Percentiles rank a stretch among this genome's conserved stretches.
These are phyloP conservation scores for Oreonectes daqikongensis DNA, from an alignment of 2,797 vertebrate genomes.

Conservation along the genomic window DNA sequence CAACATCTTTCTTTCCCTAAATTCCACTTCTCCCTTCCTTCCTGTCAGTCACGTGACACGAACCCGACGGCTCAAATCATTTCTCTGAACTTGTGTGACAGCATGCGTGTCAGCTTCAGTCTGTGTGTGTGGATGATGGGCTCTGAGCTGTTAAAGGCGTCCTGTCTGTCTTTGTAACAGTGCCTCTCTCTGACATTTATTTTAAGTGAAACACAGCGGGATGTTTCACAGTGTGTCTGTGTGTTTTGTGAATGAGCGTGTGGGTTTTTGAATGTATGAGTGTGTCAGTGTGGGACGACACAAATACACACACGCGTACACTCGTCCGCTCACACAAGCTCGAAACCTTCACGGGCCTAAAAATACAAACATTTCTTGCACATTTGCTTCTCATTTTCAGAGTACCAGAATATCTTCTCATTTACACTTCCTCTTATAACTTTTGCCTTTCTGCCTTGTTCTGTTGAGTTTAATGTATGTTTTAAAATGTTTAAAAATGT, in stretches of 20 bases:
- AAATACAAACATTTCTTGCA: conserved; percentile 48
- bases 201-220: conserved; percentile 77
- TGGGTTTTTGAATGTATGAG: neutral
- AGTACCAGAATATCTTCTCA: conserved; percentile 52
- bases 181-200: conserved; percentile 74
- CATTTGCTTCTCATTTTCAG: conserved; percentile 76
- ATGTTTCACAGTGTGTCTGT: conserved; percentile 41
- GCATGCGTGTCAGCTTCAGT: conserved; percentile 8
- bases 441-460: conserved; percentile 19
- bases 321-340: conserved; percentile 18
- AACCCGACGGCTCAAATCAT: conserved; percentile 10
- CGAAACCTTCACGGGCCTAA: conserved; percentile 57
- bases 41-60: conserved; percentile 22
- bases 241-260: conserved; percentile 24
- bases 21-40: conserved; percentile 63
- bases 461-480: neutral
- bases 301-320: conserved; percentile 19
- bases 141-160: conserved; percentile 28
- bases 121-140: conserved; percentile 11
- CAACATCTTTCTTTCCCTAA: conserved; percentile 10
- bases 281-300: conserved; percentile 63
- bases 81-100: conserved; percentile 19
- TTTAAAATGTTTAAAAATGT: neutral
- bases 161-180: conserved; percentile 44
- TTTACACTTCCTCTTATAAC: conserved; percentile 66